phyloP scores from a whole-genome alignment of 2,888 invertebrate genomes.

The Melanargia galathea region DNA sequence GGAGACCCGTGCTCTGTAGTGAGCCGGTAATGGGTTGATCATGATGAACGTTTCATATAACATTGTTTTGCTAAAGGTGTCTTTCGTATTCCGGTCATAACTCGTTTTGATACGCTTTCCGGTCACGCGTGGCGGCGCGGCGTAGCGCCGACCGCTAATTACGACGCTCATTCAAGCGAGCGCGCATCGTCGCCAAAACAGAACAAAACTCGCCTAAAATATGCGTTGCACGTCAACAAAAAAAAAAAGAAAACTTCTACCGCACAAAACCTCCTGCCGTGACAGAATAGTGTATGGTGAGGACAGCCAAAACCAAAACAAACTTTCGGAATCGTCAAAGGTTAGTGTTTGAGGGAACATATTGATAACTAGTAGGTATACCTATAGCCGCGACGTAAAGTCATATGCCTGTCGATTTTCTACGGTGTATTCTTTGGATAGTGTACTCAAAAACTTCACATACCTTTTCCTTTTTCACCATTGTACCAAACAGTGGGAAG shows the following conservation, averaged over 20 bases:
- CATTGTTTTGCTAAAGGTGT: no score
- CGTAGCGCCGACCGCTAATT: constrained; percentile 1
- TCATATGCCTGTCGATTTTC: no score
- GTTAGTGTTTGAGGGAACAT: neutral
- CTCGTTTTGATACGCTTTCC: neutral
- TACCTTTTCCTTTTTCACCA: no score
- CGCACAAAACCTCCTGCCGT: neutral
- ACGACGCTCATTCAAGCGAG: constrained; percentile 1
- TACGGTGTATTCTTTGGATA: no score
- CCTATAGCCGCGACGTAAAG: no score
- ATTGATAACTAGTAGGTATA: no score
- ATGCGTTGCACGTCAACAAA: constrained; percentile 11
- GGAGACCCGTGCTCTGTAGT: no score
- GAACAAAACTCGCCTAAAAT: neutral
- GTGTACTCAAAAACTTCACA: no score
- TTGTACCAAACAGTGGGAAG: no score
- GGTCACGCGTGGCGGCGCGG: constrained; percentile 4
- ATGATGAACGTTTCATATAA: no score
- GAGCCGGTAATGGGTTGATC: no score
- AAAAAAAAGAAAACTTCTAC: neutral
- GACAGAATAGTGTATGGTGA: neutral
- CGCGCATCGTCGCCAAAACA: constrained; percentile 8
- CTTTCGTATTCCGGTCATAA: neutral
- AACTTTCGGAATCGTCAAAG: neutral
- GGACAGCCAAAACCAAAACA: neutral